Percentiles rank a stretch among this genome's conserved stretches.
Conservation (phyloP, 1,140 invertebrate species). For the Drosophila funebris region DNA sequence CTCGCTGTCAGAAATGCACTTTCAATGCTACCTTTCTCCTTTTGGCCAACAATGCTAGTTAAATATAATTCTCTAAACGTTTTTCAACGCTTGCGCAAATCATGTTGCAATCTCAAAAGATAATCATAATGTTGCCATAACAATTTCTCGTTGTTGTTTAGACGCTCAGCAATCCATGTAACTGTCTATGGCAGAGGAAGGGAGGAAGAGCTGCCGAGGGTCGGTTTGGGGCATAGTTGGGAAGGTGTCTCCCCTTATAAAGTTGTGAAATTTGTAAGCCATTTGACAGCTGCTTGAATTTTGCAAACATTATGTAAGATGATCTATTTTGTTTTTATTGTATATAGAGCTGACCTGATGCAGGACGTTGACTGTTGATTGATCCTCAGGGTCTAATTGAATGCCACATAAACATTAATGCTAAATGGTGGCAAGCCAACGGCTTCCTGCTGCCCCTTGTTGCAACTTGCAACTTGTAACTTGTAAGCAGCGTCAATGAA, state of each 20-base stretch:
- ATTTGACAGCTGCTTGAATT: background rate
- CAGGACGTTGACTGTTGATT: background rate
- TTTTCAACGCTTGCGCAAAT: slow-evolving; percentile 47
- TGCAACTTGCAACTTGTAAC: slow-evolving; percentile 14
- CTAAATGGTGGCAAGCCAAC: background rate
- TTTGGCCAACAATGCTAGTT: background rate
- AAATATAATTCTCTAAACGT: slow-evolving; percentile 24
- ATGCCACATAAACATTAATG: slow-evolving; percentile 21
- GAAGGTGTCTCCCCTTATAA: background rate
- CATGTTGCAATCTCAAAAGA: slow-evolving; percentile 47
- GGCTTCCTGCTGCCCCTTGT: slow-evolving; percentile 17
- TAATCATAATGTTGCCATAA: slow-evolving; percentile 20
- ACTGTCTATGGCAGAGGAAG: no score
- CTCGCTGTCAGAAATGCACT: background rate
- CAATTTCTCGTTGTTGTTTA: slow-evolving; percentile 7
- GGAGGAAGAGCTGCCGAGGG: background rate
- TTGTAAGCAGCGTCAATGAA: slow-evolving; percentile 53
- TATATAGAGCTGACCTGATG: background rate
- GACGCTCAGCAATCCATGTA: slow-evolving; percentile 42
- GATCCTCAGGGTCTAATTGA: slow-evolving; percentile 7
- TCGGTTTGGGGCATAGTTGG: background rate
- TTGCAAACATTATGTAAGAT: background rate
- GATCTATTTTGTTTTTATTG: slow-evolving; percentile 5
- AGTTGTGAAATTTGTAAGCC: slow-evolving; percentile 6
- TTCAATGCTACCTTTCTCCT: background rate